phyloP scores from a whole-genome alignment of 2,888 invertebrate genomes.

The Aporophyla lueneburgensis region DNA sequence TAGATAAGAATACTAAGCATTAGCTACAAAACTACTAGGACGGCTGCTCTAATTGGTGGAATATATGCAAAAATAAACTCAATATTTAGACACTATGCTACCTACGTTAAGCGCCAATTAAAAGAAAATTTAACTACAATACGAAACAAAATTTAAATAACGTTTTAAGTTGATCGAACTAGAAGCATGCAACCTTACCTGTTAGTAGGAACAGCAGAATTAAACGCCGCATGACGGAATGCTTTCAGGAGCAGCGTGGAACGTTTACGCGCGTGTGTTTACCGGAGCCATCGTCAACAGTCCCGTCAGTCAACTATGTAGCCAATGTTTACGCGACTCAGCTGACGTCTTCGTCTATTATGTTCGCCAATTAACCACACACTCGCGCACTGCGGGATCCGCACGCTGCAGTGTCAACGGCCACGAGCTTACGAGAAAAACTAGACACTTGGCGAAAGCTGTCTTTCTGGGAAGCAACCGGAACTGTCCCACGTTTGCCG shows the following conservation, averaged over 20 bases:
- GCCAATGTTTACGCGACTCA: constrained; percentile 89
- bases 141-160: not conserved
- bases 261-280: constrained; percentile 76
- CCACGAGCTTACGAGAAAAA: constrained; percentile 88
- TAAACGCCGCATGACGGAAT: constrained; percentile 84
- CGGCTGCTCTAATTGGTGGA: constrained; percentile 5
- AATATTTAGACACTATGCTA: constrained; percentile 5
- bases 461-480: constrained; percentile 72
- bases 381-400: constrained; percentile 90
- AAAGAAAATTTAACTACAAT: constrained; percentile 9
- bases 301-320: constrained; percentile 74
- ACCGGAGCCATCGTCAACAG: constrained; percentile 82
- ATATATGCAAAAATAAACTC: not conserved
- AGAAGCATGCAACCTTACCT: constrained; percentile 79
- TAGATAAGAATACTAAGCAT: constrained; percentile 11
- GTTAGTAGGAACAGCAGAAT: constrained; percentile 84
- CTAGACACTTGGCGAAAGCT: constrained; percentile 87
- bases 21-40: constrained; percentile 12
- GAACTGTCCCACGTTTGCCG: constrained; percentile 68
- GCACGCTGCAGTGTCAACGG: constrained; percentile 90
- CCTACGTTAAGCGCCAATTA: not conserved
- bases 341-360: constrained; percentile 85
- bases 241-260: constrained; percentile 70
- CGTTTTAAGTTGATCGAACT: not conserved
- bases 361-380: constrained; percentile 89